Percentiles rank a stretch among this genome's conserved stretches.
These are phyloP conservation scores for Trichonephila inaurata DNA, from an alignment of 1,140 invertebrate species.

Conservation along the genomic window DNA sequence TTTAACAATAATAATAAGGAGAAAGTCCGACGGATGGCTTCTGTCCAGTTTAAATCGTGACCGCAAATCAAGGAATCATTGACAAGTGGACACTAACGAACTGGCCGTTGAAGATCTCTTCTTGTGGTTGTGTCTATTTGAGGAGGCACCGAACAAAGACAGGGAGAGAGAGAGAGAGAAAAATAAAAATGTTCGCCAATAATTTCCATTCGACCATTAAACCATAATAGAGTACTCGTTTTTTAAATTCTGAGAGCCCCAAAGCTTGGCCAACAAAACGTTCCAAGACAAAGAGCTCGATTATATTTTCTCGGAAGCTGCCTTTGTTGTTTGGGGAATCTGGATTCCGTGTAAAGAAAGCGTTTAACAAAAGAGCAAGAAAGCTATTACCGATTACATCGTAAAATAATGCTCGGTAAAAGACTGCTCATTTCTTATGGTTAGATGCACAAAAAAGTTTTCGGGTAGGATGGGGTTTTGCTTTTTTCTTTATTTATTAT, in stretches of 20 bases:
- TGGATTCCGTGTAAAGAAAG: constrained; percentile 21
- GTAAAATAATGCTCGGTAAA: constrained; percentile 1
- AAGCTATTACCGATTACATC: constrained; percentile 11
- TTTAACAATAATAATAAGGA: constrained; percentile 16
- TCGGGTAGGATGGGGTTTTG: neutral
- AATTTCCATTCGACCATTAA: constrained; percentile 28
- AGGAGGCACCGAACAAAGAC: neutral
- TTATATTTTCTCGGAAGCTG: constrained; percentile 14
- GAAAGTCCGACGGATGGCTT: neutral
- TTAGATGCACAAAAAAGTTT: neutral
- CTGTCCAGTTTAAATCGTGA: constrained; percentile 6
- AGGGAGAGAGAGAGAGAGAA: neutral
- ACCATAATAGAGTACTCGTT: constrained; percentile 26
- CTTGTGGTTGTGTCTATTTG: neutral
- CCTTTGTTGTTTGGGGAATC: neutral
- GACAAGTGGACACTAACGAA: constrained; percentile 28
- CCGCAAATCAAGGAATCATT: constrained; percentile 31
- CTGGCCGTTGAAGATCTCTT: neutral
- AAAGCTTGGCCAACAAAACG: neutral
- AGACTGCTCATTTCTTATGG: constrained; percentile 23
- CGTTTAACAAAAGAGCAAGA: neutral
- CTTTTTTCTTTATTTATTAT: neutral
- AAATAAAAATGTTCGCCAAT: neutral
- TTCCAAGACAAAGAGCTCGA: neutral
- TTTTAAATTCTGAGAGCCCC: neutral